Evolutionary conservation across 2,888 invertebrate genomes (phyloP).

Genomic region (Argyresthia albistria): DNA sequence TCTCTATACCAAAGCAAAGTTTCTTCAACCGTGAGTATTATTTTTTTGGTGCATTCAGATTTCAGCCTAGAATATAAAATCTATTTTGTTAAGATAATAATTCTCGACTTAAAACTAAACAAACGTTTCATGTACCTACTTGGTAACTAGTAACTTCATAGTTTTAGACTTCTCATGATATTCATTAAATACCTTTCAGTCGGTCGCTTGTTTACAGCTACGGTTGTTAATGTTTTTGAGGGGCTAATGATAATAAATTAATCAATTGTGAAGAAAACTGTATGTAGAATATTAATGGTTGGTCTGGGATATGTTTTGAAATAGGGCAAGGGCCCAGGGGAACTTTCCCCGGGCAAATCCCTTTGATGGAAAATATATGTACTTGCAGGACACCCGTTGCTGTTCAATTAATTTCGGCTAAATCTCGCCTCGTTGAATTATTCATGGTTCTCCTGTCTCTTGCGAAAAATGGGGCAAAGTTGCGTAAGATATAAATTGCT

Average conservation of each 20-base stretch:
- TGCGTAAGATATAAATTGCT: slow-evolving; percentile 1
- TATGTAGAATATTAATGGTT: background rate
- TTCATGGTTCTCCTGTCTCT: slow-evolving; percentile 16
- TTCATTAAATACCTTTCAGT: too few species aligned
- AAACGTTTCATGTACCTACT: too few species aligned
- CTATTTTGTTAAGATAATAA: too few species aligned
- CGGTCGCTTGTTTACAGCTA: too few species aligned
- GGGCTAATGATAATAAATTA: background rate
- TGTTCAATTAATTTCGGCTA: slow-evolving; percentile 41
- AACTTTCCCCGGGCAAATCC: slow-evolving; percentile 27
- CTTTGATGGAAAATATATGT: slow-evolving; percentile 58
- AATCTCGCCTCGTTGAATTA: slow-evolving; percentile 29
- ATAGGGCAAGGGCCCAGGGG: slow-evolving; percentile 14
- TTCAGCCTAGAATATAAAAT: too few species aligned
- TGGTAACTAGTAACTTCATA: too few species aligned
- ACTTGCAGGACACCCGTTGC: slow-evolving; percentile 33
- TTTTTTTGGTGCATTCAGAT: too few species aligned
- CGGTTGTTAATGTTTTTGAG: too few species aligned
- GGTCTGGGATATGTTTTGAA: background rate
- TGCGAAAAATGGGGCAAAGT: slow-evolving; percentile 10
- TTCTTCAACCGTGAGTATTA: too few species aligned
- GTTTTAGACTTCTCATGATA: too few species aligned
- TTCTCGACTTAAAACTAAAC: too few species aligned
- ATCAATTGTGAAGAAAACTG: background rate
- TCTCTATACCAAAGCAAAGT: too few species aligned